Percentiles rank a stretch among this genome's conserved stretches.
These are phyloP conservation scores for Mermis nigrescens DNA, from an alignment of 2,888 invertebrate genomes.

Conservation along the genomic window DNA sequence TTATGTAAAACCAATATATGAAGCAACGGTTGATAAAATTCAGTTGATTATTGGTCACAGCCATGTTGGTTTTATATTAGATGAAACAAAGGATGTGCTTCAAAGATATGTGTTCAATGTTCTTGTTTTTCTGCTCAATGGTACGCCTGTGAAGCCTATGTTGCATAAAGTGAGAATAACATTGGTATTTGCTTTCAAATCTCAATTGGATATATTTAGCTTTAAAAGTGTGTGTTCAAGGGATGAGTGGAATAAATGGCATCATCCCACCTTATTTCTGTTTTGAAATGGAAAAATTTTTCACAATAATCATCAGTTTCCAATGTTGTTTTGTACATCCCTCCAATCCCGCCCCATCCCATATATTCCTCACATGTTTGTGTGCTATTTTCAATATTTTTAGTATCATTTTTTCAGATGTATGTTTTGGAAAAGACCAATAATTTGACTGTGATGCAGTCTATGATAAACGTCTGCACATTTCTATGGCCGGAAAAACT, in stretches of 20 bases:
- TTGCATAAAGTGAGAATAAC: background rate
- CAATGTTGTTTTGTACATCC: too few relatives aligned
- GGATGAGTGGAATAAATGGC: too few relatives aligned
- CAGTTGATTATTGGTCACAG: background rate
- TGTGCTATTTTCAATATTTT: too few relatives aligned
- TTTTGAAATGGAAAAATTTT: too few relatives aligned
- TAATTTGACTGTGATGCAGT: background rate
- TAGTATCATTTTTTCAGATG: background rate
- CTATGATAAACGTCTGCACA: background rate
- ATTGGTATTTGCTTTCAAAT: background rate
- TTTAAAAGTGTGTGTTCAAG: too few relatives aligned
- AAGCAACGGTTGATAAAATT: background rate
- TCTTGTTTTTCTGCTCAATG: background rate
- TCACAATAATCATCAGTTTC: too few relatives aligned
- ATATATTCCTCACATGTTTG: too few relatives aligned
- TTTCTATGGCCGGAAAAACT: background rate
- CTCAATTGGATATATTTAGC: background rate
- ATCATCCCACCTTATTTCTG: too few relatives aligned
- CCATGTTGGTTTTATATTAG: background rate
- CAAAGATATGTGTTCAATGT: background rate
- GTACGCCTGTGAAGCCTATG: background rate
- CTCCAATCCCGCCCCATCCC: too few relatives aligned
- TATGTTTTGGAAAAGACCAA: background rate
- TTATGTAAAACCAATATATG: background rate
- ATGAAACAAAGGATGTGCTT: background rate